Conservation (phyloP, 1,140 invertebrate genomes). For the Proctacanthus coquilletti region DNA sequence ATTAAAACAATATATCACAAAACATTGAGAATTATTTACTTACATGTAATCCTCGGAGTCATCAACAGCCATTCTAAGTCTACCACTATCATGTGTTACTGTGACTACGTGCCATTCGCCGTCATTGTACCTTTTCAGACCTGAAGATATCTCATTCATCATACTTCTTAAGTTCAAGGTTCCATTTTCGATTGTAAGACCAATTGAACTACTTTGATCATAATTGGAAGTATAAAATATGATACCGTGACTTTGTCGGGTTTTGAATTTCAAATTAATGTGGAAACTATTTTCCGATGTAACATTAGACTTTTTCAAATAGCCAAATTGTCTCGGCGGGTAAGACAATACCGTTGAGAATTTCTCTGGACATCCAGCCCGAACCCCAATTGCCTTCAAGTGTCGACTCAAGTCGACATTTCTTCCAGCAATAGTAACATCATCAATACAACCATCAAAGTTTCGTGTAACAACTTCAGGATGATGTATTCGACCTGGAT, state of each 20-base stretch:
- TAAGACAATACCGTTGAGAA: constrained; percentile 23
- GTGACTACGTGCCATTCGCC: constrained; percentile 87
- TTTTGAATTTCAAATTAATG: constrained; percentile 82
- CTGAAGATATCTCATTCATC: constrained; percentile 40
- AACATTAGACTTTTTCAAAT: constrained; percentile 43
- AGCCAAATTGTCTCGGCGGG: constrained; percentile 41
- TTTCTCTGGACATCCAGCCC: constrained; percentile 68
- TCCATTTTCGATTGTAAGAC: constrained; percentile 52
- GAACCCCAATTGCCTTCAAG: constrained; percentile 60
- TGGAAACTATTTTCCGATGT: constrained; percentile 43
- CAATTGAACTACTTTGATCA: constrained; percentile 45
- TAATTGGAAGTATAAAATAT: constrained; percentile 56
- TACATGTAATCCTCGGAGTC: constrained; percentile 55
- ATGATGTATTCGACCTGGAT: constrained; percentile 49
- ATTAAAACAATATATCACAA: constrained; percentile 3
- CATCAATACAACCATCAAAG: constrained; percentile 89
- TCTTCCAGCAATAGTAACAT: constrained; percentile 55
- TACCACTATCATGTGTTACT: constrained; percentile 48
- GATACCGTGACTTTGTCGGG: constrained; percentile 54
- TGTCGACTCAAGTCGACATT: constrained; percentile 67
- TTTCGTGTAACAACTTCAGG: constrained; percentile 48
- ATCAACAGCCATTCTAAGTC: constrained; percentile 65
- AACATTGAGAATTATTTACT: constrained; percentile 10
- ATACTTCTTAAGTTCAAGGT: constrained; percentile 53
- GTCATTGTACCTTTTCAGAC: constrained; percentile 60